Evolutionary conservation across 2,113 vertebrate genomes (phyloP), one percentile per base, ranked within the genome.

Genomic region (Ochotona princeps): DNA sequence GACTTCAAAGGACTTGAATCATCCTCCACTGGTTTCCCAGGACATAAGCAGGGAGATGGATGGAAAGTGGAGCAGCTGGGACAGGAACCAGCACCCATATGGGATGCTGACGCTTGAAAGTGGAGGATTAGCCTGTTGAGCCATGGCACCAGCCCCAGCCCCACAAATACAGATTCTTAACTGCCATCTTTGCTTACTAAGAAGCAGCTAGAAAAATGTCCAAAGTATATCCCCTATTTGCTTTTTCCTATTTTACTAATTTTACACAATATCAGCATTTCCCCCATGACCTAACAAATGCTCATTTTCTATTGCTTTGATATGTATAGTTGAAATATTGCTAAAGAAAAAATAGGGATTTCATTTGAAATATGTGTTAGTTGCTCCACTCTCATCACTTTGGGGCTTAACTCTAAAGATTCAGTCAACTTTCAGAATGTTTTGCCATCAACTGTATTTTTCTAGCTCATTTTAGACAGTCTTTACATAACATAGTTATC

Each of bases 251-350:
- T 44, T 44, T 35, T n/a, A 49, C n/a, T 73, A 67, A 35, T 86
- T 87, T 87, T 88, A 83, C 30, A 17, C 35, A 76, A 54, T 81
- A 80, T 32, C 8, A 17, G 10, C 44, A 49, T 69, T 95, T 91
- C 25, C 25, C 23, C 38, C n/a, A n/a, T 88, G 67, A 69, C 35
- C 15, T 60, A 89, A 89, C 44, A 90, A 87, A 91, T 89, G 47
- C 35, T 14, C 8, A 32, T 75, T 61, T 94, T 80, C 44, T 51
- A 51, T 20, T 79, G 35, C 21, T 76, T 89, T 91, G 47, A 60
- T 7, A 78, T 21, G 73, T 78, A 54, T 54, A 69, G 23, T 47
- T 87, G 75, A 92, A 79, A 57, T 67, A 85, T 60, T 84, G 35
- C 66, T 67, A 73, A 38, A 66, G 76, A 49, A 75, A 38, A 69